Base-by-base conservation (phyloP, 1,140 invertebrate species). In the Dreissena polymorpha region DNA sequence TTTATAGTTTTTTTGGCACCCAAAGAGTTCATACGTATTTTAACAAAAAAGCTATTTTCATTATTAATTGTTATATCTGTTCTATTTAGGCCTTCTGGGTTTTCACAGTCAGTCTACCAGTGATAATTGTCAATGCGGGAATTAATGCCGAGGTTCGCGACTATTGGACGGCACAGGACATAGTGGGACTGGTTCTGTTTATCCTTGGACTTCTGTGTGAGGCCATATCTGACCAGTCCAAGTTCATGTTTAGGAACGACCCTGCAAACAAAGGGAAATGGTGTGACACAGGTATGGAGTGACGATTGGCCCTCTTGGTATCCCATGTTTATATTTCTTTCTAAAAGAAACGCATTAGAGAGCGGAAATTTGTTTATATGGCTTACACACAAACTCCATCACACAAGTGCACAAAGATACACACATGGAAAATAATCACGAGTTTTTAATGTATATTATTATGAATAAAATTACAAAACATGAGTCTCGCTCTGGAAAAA, bases 51-150 rank as follows among this genome's bases (percentile, higher is more conserved):
- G n/a, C n/a, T 57, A 13, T 12, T 13, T n/a, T 12, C 55, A 57
- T 13, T 57, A n/a, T 13, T 13, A 57, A 57, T 57, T 57, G 12
- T 13, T 57, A n/a, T 13, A 57, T 13, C 23, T 27, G 10, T 72
- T 51, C 51, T 70, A 82, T 93, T 18, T 86, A 98, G 96, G 97
- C 97, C 60, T 93, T 98, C 63, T 98, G 97, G 97, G n/a, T n/a
- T n/a, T n/a, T n/a, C n/a, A n/a, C n/a, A n/a, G n/a, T n/a, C n/a
- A n/a, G n/a, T n/a, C n/a, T 98, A 77, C 97, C 97, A 39, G 97
- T 98, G 18, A 97, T 98, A 68, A 96, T 98, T 74, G 96, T 97
- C 39, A 98, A 98, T 92, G 97, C 97, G 0, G 96, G 96, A n/a
- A 71, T 21, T 25, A 90, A 85, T 64, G 86, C 87, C 94, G 95